Evolutionary conservation across 2,888 invertebrate genomes (phyloP), one percentile per base, ranked within the genome.

Genomic region (Notodonta ziczac): DNA sequence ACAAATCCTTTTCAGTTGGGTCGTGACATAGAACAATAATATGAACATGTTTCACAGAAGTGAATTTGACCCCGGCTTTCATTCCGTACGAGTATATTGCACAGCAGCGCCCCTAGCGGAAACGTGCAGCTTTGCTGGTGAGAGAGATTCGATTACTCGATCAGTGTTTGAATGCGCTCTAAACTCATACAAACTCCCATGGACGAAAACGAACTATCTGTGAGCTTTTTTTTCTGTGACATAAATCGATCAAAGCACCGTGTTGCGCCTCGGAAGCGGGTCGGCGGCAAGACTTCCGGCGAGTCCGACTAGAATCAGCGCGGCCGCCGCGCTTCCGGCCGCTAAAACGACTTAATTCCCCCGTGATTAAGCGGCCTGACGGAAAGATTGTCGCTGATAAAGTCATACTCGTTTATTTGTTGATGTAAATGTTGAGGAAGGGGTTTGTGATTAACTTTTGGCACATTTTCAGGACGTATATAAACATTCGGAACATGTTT

Each of bases 231-330:
- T 42, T 4, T 46, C n/a, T 6, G 44, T 10, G 42, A 53, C 42
- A 48, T 42, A 53, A 53, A 53, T 59, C 56, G 58, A 65, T 67
- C 64, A 67, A 63, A 65, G 52, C 60, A 67, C 61, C 64, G 63
- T 59, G 67, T 63, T 70, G 71, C 61, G 67, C 66, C 64, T 74
- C 81, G 82, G 85, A 85, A 80, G 72, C 72, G 66, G 70, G 64
- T 70, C 74, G 80, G 75, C 78, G 81, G 78, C 77, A 80, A 86
- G 83, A 81, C 82, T 78, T 86, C 87, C 88, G 84, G 82, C 69
- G 76, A 80, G 83, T 80, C 76, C 78, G 77, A 73, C 77, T 78
- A 72, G 73, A 73, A 67, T 65, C 76, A 72, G 74, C 74, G 78
- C 75, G 76, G 78, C 78, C 79, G 78, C 76, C 75, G 61, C 77